Conservation (phyloP, 2,113 vertebrate species). For the Zeus faber region DNA sequence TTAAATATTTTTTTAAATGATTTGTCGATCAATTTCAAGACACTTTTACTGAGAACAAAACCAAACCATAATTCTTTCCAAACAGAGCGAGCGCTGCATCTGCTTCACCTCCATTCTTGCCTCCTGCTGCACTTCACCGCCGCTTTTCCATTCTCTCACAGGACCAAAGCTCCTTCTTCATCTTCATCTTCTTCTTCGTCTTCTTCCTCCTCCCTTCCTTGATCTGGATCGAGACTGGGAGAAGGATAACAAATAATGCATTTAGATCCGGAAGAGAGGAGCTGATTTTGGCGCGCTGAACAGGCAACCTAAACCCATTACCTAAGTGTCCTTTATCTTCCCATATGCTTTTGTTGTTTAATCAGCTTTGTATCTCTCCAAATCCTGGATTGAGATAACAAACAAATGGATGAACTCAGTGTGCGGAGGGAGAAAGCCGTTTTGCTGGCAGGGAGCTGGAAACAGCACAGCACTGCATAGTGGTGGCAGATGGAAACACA, state of each 20-base stretch:
- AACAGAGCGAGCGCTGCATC: too few relatives aligned
- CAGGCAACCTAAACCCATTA: conserved; percentile 81
- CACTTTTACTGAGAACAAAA: too few relatives aligned
- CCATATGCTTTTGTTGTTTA: conserved; percentile 83
- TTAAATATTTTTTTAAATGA: too few relatives aligned
- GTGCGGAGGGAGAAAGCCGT: conserved; percentile 66
- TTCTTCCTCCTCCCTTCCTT: conserved; percentile 36
- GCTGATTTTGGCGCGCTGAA: conserved; percentile 75
- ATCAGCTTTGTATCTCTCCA: conserved; percentile 87
- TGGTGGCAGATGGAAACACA: conserved; percentile 45
- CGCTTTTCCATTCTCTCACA: conserved; percentile 29
- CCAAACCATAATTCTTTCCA: too few relatives aligned
- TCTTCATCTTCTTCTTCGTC: conserved; percentile 17
- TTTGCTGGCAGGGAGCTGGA: conserved; percentile 55
- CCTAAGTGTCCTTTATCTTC: conserved; percentile 80
- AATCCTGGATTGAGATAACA: conserved; percentile 86
- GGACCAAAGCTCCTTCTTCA: conserved; percentile 42
- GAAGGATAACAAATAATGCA: conserved; percentile 75
- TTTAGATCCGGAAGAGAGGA: conserved; percentile 68
- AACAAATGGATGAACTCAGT: conserved; percentile 77
- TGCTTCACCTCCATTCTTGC: conserved; percentile 29
- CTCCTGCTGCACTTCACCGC: conserved; percentile 25
- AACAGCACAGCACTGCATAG: conserved; percentile 46
- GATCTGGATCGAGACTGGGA: conserved; percentile 63
- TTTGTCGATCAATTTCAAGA: too few relatives aligned